Conservation (phyloP, 2,797 vertebrate species). For the Macrochelys suwanniensis region DNA sequence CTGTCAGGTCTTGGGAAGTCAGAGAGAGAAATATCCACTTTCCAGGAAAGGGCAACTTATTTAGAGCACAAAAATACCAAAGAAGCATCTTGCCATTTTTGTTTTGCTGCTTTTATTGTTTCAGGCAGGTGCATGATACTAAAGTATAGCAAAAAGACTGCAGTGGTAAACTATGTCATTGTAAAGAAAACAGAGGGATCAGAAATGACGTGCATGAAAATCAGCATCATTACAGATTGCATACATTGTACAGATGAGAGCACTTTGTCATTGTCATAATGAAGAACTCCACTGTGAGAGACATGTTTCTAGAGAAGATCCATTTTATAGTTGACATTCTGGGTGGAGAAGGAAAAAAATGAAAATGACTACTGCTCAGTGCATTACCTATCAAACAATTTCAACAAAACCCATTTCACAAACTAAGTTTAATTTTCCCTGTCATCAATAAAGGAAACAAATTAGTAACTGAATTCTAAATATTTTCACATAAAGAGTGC, state of each 20-base stretch:
- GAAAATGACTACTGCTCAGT: neutral
- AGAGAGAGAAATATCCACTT: too few species aligned
- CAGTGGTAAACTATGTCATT: neutral
- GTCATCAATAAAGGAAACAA: neutral
- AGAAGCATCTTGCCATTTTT: neutral
- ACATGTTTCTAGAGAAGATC: neutral
- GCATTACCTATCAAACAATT: neutral
- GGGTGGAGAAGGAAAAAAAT: neutral
- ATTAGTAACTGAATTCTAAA: neutral
- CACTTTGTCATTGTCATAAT: neutral
- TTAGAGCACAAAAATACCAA: neutral
- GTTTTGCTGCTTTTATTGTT: neutral
- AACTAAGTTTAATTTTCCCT: neutral
- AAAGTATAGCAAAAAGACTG: neutral
- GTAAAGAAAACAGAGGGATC: neutral
- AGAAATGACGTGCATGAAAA: neutral
- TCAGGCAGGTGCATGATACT: neutral
- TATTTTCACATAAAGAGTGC: neutral
- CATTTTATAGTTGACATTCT: neutral
- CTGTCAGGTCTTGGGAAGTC: too few species aligned
- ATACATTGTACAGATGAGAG: neutral
- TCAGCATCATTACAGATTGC: neutral
- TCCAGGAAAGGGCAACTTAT: neutral
- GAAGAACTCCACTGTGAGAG: neutral
- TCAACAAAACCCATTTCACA: neutral